Evolutionary conservation across 1,140 invertebrate species (phyloP), one percentile per base, ranked within the genome.

Genomic region (Microplitis demolitor): DNA sequence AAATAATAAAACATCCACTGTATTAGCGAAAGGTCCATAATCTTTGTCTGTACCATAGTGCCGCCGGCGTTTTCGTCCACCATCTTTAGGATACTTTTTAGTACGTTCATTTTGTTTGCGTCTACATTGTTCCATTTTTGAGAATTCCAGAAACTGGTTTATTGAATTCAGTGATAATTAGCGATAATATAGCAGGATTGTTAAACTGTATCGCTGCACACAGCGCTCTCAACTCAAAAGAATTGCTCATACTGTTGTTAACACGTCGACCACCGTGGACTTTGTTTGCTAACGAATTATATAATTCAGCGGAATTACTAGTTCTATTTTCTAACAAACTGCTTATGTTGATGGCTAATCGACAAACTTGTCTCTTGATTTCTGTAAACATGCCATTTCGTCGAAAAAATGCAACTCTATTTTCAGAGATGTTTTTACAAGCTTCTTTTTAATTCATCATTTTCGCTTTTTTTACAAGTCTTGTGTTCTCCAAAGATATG

Each of bases 251-350:
- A 6, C 74, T 66, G 14, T 69, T 80, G n/a, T n/a, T n/a, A n/a
- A n/a, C n/a, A n/a, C n/a, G n/a, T n/a, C n/a, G n/a, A n/a, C n/a
- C n/a, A n/a, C 78, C 80, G 34, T 81, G 69, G 67, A 75, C 75
- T 74, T 85, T 85, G 13, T 66, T 69, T 0, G 82, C 24, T n/a
- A 74, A 67, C 24, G 69, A 71, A 71, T 85, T 80, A 72, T 79
- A 87, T 37, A 62, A 39, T 79, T 88, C 86, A 11, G 79, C 82
- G 24, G 60, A 13, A 72, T 87, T 87, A 54, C 80, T 87, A 50
- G 82, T 84, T 24, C 78, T 76, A 69, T 85, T 80, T 4, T 79
- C 39, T 5, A 87, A 74, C 13, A 84, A 74, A 58, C 78, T 79
- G 4, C 71, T 39, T 34, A 77, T 69, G 71, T 78, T 56, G 58